These are phyloP conservation scores for Tetranychus urticae DNA, from an alignment of 1,140 invertebrate species.

Conservation along the genomic window DNA sequence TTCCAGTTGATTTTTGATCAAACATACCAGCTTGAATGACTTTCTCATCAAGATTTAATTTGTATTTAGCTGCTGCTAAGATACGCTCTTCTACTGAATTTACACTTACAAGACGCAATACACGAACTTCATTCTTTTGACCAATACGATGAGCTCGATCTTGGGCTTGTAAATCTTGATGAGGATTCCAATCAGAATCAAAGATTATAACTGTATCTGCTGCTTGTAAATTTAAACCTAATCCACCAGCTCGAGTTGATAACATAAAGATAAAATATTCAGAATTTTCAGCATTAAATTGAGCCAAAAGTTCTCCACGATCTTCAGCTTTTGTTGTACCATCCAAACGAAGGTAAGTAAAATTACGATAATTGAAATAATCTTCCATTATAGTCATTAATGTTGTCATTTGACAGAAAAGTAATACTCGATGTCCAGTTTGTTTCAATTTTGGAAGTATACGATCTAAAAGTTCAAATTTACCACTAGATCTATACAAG, in stretches of 20 bases:
- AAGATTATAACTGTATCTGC: slow-evolving; percentile 98
- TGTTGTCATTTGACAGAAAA: slow-evolving; percentile 99
- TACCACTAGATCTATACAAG: slow-evolving; percentile 75
- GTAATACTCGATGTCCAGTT: slow-evolving; percentile 67
- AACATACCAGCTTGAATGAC: slow-evolving; percentile 99
- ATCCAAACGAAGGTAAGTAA: slow-evolving; percentile 46
- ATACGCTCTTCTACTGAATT: slow-evolving; percentile 97
- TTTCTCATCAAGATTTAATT: slow-evolving; percentile 97
- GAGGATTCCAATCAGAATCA: slow-evolving; percentile 99
- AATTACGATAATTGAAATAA: slow-evolving; percentile 67
- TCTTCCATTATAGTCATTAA: slow-evolving; percentile 98
- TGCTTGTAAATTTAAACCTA: slow-evolving; percentile 90
- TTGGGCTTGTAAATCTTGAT: slow-evolving; percentile 95
- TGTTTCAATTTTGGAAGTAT: slow-evolving; percentile 85
- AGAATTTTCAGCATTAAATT: slow-evolving; percentile 72
- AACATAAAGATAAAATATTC: slow-evolving; percentile 88
- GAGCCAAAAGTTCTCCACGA: slow-evolving; percentile 66
- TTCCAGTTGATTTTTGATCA: slow-evolving; percentile 91
- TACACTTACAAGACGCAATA: slow-evolving; percentile 85
- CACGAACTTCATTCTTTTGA: slow-evolving; percentile 90
- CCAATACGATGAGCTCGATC: slow-evolving; percentile 97
- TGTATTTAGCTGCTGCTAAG: slow-evolving; percentile 56
- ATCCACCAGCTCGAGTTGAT: slow-evolving; percentile 82
- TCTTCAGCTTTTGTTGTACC: slow-evolving; percentile 97
- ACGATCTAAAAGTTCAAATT: slow-evolving; percentile 93